A percentile compares a stretch with the other conserved stretches of the same genome.
These are phyloP conservation scores for Crematogaster levior DNA, from an alignment of 2,888 invertebrate species.

Conservation along the genomic window DNA sequence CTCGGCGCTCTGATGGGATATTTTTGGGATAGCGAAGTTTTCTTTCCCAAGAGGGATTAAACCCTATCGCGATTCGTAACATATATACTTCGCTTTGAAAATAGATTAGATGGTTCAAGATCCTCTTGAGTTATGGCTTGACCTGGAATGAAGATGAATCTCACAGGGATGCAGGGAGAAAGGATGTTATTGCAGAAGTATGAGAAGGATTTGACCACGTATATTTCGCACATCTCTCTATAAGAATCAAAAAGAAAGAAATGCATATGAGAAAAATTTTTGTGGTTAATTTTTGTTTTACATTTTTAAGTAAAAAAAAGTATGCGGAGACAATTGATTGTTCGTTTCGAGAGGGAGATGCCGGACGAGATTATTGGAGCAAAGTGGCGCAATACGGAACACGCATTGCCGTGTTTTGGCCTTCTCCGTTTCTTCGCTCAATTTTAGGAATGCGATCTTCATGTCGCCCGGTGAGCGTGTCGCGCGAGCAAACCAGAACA, in stretches of 20 bases:
- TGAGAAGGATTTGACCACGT: background rate
- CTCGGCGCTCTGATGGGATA: background rate
- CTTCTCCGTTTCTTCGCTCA: background rate
- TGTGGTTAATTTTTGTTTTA: background rate
- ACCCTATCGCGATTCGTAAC: background rate
- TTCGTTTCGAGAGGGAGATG: background rate
- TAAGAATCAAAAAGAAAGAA: background rate
- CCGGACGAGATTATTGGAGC: background rate
- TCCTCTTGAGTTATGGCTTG: background rate
- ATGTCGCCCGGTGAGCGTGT: background rate
- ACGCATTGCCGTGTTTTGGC: conserved; percentile 17
- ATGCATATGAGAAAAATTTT: background rate
- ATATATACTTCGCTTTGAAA: background rate
- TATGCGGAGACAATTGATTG: background rate
- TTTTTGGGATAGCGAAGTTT: background rate
- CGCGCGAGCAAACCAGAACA: conserved; percentile 8
- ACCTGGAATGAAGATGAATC: conserved; percentile 4
- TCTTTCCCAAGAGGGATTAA: background rate
- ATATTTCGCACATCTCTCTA: background rate
- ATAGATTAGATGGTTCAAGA: too few species aligned
- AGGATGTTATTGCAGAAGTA: background rate
- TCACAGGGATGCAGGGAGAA: conserved; percentile 25
- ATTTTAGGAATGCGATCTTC: conserved; percentile 37
- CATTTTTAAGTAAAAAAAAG: too few species aligned
- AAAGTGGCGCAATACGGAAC: conserved; percentile 2